Conservation (phyloP, 2,113 vertebrate species). For the Podiceps cristatus region DNA sequence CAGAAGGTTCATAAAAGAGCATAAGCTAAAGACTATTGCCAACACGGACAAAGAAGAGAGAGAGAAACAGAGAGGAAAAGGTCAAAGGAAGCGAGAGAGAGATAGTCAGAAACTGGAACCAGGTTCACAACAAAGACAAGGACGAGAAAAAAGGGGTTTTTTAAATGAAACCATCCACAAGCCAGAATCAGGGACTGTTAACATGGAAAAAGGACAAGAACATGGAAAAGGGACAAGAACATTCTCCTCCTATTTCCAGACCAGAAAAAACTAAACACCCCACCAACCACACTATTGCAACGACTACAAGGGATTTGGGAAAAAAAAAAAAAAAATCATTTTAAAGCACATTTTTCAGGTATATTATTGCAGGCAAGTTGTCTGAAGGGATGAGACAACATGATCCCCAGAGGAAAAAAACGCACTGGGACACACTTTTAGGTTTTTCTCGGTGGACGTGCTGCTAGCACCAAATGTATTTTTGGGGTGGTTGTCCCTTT, state of each 20-base stretch:
- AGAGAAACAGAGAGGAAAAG: slow-evolving; percentile 7
- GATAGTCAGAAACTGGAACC: background rate
- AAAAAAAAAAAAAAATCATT: too few relatives aligned
- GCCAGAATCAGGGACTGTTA: background rate
- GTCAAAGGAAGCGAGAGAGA: slow-evolving; percentile 30
- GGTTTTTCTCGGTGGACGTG: rapidly evolving
- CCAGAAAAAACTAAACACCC: background rate
- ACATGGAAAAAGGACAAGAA: background rate
- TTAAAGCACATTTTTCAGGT: background rate
- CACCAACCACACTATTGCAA: background rate
- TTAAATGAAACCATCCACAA: background rate
- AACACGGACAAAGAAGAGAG: slow-evolving; percentile 4
- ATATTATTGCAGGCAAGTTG: background rate
- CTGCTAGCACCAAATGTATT: background rate
- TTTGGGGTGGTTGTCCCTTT: background rate
- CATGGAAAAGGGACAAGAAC: background rate
- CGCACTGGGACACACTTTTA: rapidly evolving
- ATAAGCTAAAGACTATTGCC: slow-evolving; percentile 15
- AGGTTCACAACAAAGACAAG: slow-evolving; percentile 26
- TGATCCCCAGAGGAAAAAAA: too few relatives aligned
- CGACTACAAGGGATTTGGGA: background rate
- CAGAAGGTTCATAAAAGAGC: slow-evolving; percentile 47
- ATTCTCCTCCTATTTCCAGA: background rate
- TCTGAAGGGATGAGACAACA: background rate
- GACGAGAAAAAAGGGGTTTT: background rate